Evolutionary conservation across 2,797 vertebrate genomes (phyloP).

Genomic region (Periophthalmus magnuspinnatus): DNA sequence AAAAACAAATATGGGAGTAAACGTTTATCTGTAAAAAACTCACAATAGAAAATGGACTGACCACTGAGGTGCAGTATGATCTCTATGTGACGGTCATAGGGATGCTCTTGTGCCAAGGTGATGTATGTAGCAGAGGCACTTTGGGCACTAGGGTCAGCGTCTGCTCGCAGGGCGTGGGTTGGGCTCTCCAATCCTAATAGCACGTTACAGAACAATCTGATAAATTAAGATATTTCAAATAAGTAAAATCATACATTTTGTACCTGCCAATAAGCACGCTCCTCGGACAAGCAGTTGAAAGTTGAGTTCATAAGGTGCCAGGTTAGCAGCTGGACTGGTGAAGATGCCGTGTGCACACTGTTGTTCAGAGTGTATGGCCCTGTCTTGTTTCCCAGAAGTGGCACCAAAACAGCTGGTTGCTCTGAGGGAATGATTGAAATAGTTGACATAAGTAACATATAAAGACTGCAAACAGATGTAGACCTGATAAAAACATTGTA

Average conservation of each 20-base stretch:
- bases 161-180: constrained; percentile 89
- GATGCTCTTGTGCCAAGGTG: constrained; percentile 90
- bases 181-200: constrained; percentile 91
- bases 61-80: constrained; percentile 94
- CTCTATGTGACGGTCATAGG: constrained; percentile 88
- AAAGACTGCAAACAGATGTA: neutral
- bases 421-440: constrained; percentile 60
- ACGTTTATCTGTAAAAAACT: neutral
- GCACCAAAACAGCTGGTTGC: constrained; percentile 89
- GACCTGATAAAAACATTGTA: constrained; percentile 34
- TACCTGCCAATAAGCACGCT: constrained; percentile 94
- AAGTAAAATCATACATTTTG: neutral
- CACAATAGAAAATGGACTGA: constrained; percentile 57
- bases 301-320: constrained; percentile 88
- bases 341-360: constrained; percentile 81
- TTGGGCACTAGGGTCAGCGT: constrained; percentile 89
- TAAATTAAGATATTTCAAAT: neutral
- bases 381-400: constrained; percentile 75
- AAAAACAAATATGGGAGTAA: constrained; percentile 1
- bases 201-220: neutral
- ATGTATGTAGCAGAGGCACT: constrained; percentile 91
- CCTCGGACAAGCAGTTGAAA: constrained; percentile 96
- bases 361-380: constrained; percentile 61
- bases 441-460: neutral
- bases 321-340: constrained; percentile 82